Evolutionary conservation across 2,797 vertebrate species (phyloP).

Genomic region (Eutrigla gurnardus): DNA sequence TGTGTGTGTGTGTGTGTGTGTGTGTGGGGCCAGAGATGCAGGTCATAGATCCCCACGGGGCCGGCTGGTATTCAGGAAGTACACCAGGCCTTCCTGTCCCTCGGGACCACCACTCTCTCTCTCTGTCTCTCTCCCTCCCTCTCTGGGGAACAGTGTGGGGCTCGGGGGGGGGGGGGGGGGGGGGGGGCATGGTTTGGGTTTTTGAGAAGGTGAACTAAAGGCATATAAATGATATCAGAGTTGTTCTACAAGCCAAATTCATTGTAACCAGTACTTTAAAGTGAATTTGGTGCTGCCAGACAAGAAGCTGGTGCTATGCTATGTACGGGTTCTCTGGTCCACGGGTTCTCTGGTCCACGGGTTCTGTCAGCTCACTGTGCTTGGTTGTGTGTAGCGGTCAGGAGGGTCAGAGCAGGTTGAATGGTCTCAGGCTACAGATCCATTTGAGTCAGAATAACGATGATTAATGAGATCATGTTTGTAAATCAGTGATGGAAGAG

Average conservation of each 20-base stretch:
- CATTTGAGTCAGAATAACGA: too few species aligned
- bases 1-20: conserved; percentile 34
- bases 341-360: conserved; percentile 30
- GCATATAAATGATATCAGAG: conserved; percentile 27
- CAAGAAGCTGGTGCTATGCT: too few species aligned
- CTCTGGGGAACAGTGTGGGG: conserved; percentile 34
- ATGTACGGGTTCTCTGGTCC: too few species aligned
- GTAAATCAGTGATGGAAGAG: too few species aligned
- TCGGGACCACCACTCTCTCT: conserved; percentile 44
- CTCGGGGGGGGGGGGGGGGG: background rate
- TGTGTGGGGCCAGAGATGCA: conserved; percentile 69
- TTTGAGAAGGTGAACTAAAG: conserved; percentile 61
- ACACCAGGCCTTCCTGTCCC: conserved; percentile 70
- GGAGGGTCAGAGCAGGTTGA: conserved; percentile 37
- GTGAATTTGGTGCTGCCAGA: conserved; percentile 42
- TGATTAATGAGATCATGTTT: too few species aligned
- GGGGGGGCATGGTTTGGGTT: conserved; percentile 16
- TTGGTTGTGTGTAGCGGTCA: conserved; percentile 51
- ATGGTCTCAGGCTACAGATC: too few species aligned
- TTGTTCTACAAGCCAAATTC: conserved; percentile 34
- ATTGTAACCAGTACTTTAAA: conserved; percentile 38
- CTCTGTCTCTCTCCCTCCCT: conserved; percentile 9
- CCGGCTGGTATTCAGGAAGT: conserved; percentile 76
- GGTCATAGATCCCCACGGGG: conserved; percentile 78
- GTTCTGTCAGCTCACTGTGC: conserved; percentile 56